Evolutionary conservation across 2,797 vertebrate genomes (phyloP), one percentile per base, ranked within the genome.

Genomic region (Halcyon leucocephala): DNA sequence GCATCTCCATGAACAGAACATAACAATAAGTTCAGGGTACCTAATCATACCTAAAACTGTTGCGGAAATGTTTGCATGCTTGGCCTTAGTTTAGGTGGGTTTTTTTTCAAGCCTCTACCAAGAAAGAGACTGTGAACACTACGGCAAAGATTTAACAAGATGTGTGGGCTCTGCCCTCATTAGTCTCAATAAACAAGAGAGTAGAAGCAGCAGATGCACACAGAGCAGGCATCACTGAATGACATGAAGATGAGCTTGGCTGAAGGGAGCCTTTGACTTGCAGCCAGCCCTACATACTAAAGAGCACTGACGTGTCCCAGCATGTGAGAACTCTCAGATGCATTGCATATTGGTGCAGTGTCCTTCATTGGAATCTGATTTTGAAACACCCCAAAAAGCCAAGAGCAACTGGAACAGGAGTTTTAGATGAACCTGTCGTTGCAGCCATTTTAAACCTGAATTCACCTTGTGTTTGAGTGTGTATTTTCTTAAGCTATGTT

Each of bases 141-240:
- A 24, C 20, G 71, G 22, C 65, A 81, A 74, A 60, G 25, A 13
- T 79, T 78, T 78, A 83, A 83, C 48, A 74, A 74, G 48, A 52
- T 17, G 21, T 41, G 65, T 4, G 1, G 62, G 28, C 19, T 86
- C 44, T 78, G 37, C 67, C 52, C 82, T 96, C 61, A 39, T 92
- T 82, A 86, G 44, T 33, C 44, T 49, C 52, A 31, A 54, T 12
- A 41, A 91, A 74, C 33, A 74, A 2, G 26, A 83, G 64, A 80
- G 35, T n/a, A 61, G 58, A 86, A 86, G 65, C 61, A 90, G 86
- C 73, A 90, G 92, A 64, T 69, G 42, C 80, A 48, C 48, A 44
- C 65, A 66, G 92, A 81, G 69, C 24, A 9, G 76, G 39, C 72
- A 31, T 4, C 67, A 35, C 73, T 88, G 61, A 94, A 24, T 0